These are phyloP conservation scores for Phoxinus dragarum DNA, from an alignment of 2,797 vertebrate species.

Conservation along the genomic window DNA sequence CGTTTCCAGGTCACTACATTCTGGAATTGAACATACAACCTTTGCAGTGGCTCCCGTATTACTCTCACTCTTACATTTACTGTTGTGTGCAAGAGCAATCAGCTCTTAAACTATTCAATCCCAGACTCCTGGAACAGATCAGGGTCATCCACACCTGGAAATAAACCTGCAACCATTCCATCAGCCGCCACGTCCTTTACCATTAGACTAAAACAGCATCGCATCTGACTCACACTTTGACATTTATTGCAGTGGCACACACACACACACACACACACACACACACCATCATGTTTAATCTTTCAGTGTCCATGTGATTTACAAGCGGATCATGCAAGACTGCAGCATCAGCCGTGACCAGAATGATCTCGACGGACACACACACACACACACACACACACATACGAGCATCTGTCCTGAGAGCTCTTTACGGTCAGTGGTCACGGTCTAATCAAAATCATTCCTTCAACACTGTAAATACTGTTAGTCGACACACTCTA, in stretches of 20 bases:
- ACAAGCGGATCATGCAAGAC: constrained; percentile 44
- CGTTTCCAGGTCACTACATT: constrained; percentile 37
- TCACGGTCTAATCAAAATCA: constrained; percentile 29
- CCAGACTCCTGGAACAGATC: constrained; percentile 35
- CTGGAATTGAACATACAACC: constrained; percentile 39
- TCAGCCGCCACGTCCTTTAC: constrained; percentile 33
- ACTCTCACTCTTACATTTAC: constrained; percentile 32
- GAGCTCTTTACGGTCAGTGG: constrained; percentile 18
- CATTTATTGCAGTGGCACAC: constrained; percentile 35
- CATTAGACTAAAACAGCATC: constrained; percentile 42
- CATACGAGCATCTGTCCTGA: constrained; percentile 7
- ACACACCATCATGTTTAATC: constrained; percentile 37
- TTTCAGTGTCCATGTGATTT: constrained; percentile 38
- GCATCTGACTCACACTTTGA: constrained; percentile 31
- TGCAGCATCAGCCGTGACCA: constrained; percentile 42
- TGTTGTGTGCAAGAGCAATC: constrained; percentile 20
- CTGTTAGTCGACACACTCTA: neutral
- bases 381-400: constrained; percentile 38
- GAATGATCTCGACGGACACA: constrained; percentile 19
- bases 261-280: neutral
- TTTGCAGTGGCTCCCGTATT: constrained; percentile 20
- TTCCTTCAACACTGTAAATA: constrained; percentile 20
- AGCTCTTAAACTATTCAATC: constrained; percentile 35
- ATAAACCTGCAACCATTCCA: constrained; percentile 38
- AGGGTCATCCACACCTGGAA: constrained; percentile 44